These are phyloP conservation scores for Halcyon malimbica DNA, from an alignment of 2,113 vertebrate species.

Conservation along the genomic window DNA sequence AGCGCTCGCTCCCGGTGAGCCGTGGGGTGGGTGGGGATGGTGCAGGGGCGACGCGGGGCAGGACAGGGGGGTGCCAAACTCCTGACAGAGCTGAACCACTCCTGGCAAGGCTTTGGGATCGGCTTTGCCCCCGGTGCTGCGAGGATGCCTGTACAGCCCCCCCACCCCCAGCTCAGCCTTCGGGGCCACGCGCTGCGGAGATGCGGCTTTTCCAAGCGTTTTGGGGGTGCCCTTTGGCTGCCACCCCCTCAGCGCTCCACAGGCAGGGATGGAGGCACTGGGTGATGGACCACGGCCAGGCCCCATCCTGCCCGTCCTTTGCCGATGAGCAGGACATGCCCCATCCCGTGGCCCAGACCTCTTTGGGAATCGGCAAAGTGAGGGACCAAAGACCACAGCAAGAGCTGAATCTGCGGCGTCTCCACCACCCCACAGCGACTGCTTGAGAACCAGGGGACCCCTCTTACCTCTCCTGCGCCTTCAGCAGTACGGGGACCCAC, in stretches of 20 bases:
- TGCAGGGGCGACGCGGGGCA: rapidly evolving
- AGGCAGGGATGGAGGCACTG: not conserved
- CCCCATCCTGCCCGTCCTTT: not conserved
- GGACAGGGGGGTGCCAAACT: not conserved
- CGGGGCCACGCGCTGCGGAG: rapidly evolving
- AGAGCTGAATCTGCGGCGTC: rapidly evolving
- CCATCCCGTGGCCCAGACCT: rapidly evolving
- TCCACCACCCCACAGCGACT: rapidly evolving
- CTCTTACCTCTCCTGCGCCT: not conserved
- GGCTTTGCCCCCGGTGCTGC: rapidly evolving
- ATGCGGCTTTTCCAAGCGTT: not conserved
- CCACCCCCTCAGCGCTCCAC: rapidly evolving
- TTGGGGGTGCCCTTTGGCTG: not conserved
- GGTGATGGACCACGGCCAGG: not conserved
- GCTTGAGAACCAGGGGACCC: not conserved
- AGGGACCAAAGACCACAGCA: rapidly evolving
- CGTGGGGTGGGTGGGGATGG: not conserved
- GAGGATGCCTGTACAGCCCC: not conserved
- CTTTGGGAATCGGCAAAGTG: not conserved
- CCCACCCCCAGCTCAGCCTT: not conserved
- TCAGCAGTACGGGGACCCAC: rapidly evolving
- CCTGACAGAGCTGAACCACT: not conserved
- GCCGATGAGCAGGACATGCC: not conserved
- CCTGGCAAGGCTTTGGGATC: not conserved
- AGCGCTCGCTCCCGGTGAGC: not conserved